Evolutionary conservation across 2,113 vertebrate genomes (phyloP).

Genomic region (Camelus bactrianus): DNA sequence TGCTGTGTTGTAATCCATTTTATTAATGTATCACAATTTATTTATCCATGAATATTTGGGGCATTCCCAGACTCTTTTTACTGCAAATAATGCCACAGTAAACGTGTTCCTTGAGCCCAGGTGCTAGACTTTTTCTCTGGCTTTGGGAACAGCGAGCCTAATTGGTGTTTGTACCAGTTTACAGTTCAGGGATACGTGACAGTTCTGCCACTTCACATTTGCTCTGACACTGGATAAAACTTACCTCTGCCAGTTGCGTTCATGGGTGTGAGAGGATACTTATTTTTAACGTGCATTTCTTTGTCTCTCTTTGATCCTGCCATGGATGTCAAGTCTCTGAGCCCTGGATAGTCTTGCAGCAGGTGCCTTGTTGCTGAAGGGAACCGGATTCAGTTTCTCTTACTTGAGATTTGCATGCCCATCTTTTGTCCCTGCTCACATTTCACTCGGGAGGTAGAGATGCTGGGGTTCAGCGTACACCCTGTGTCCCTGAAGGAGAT

Average conservation of each 20-base stretch:
- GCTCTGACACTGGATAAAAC: neutral
- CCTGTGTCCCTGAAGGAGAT: neutral
- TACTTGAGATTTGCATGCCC: neutral
- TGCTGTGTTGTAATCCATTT: neutral
- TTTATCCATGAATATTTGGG: neutral
- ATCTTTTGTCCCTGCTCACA: neutral
- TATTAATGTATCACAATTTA: neutral
- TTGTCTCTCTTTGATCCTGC: neutral
- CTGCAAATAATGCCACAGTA: neutral
- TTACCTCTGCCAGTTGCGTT: neutral
- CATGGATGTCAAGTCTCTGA: neutral
- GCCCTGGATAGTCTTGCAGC: neutral
- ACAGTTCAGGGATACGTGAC: neutral
- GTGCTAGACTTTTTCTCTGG: neutral
- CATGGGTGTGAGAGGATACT: neutral
- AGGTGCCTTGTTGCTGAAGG: neutral
- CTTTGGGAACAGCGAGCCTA: neutral
- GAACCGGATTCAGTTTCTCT: neutral
- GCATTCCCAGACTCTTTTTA: neutral
- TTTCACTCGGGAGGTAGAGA: neutral
- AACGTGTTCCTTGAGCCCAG: neutral
- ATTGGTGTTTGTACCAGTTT: neutral
- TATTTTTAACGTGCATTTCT: neutral
- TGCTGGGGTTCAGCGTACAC: neutral
- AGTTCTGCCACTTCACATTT: neutral